These are phyloP conservation scores for Hippopotamyrus pictus DNA, from an alignment of 2,797 vertebrate genomes.

Conservation along the genomic window DNA sequence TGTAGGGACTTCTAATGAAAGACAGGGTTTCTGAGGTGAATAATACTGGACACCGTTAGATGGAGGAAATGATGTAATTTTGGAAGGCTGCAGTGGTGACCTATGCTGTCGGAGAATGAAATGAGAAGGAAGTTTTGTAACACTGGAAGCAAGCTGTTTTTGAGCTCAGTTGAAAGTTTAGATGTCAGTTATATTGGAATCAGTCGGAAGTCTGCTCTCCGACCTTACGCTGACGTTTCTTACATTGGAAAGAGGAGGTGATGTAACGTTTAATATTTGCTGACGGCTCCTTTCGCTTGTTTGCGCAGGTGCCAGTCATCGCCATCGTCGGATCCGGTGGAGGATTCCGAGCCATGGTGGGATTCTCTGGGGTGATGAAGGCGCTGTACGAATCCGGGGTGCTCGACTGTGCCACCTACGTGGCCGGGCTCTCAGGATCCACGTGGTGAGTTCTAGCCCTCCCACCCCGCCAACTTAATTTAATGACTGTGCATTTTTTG, in stretches of 20 bases:
- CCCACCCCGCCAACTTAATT: background rate
- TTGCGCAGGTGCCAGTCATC: constrained; percentile 84
- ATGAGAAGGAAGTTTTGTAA: background rate
- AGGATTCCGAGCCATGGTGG: constrained; percentile 93
- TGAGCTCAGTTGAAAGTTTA: background rate
- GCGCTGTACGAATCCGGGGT: constrained; percentile 87
- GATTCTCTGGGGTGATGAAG: constrained; percentile 94
- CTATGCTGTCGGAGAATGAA: background rate
- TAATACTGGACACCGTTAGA: background rate
- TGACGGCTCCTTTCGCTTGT: background rate
- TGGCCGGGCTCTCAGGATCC: constrained; percentile 92
- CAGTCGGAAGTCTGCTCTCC: background rate
- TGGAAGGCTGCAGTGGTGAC: background rate
- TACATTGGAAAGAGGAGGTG: background rate
- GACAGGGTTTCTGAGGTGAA: background rate
- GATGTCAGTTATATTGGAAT: background rate
- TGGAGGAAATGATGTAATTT: background rate
- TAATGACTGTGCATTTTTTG: background rate
- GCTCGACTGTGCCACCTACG: constrained; percentile 85
- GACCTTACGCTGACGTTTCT: background rate
- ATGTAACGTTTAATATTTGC: background rate
- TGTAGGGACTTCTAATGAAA: background rate
- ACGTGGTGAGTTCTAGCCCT: constrained; percentile 72
- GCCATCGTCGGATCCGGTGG: constrained; percentile 90
- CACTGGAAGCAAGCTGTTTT: background rate